Conservation (phyloP, 1,140 invertebrate genomes). For the Heliconius nattereri region DNA sequence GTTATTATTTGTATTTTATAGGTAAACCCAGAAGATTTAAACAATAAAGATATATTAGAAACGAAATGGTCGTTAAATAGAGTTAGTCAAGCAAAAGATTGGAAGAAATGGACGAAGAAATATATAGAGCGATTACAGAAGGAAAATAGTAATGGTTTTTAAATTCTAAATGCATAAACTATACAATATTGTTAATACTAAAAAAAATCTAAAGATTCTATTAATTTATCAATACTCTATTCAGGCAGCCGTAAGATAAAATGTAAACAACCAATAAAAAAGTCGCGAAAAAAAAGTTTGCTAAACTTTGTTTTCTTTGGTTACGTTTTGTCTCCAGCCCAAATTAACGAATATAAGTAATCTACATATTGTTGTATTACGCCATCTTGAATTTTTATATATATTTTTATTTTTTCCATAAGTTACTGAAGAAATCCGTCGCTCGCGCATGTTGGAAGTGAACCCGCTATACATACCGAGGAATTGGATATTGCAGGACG, state of each 20-base stretch:
- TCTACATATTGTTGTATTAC: background rate
- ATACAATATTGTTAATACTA: too few relatives aligned
- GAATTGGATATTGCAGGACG: conserved; percentile 86
- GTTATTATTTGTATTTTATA: background rate
- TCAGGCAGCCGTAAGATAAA: too few relatives aligned
- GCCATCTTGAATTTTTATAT: background rate
- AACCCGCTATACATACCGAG: conserved; percentile 85
- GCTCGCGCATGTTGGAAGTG: conserved; percentile 80
- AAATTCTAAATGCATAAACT: too few relatives aligned
- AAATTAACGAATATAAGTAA: too few relatives aligned
- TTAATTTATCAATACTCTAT: too few relatives aligned
- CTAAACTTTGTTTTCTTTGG: too few relatives aligned
- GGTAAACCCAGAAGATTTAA: conserved; percentile 19
- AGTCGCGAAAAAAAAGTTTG: too few relatives aligned
- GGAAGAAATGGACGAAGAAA: conserved; percentile 61
- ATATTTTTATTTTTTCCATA: background rate
- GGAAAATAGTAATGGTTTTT: conserved; percentile 50
- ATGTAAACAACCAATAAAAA: too few relatives aligned
- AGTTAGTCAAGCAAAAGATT: conserved; percentile 47
- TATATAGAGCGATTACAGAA: conserved; percentile 56
- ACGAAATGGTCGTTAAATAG: conserved; percentile 73
- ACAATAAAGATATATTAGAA: conserved; percentile 47
- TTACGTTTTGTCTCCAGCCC: too few relatives aligned
- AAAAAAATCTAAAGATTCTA: too few relatives aligned
- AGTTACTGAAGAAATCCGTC: conserved; percentile 73